Evolutionary conservation across 2,888 invertebrate genomes (phyloP), one percentile per base, ranked within the genome.

Genomic region (Nemotelus pantherinus): DNA sequence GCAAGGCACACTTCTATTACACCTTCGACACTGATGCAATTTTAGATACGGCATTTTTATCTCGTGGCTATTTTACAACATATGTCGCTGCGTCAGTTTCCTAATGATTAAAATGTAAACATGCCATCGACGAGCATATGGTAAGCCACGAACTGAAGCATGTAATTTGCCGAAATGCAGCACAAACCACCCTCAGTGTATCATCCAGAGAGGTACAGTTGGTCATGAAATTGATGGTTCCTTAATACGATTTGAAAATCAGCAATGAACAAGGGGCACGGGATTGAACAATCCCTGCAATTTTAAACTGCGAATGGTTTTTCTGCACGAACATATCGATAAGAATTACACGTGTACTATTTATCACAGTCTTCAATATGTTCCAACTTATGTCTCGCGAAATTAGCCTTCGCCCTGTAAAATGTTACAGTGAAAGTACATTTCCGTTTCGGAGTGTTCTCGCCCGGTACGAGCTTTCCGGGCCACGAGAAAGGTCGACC

Each of bases 51-150:
- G 53, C 10, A 45, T 10, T 55, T n/a, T 63, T 48, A 55, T 76
- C 53, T 76, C 65, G 53, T 43, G 55, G 53, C 64, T 65, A 64
- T 76, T 65, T 65, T 55, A 64, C 55, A 65, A 76, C 76, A 76
- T 76, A 76, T 76, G 76, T 76, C 65, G 53, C 65, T 76, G 44
- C 76, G 47, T 47, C 65, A 64, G 43, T 41, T 55, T 57, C 3
- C 55, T 48, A 75, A 76, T 76, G 53, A 76, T 76, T 76, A 76
- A 76, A 76, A 76, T 76, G 76, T 76, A 76, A 76, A 76, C 76
- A 76, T 44, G 65, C 58, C 48, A 47, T 45, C 58, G 47, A 48
- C n/a, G 65, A 76, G 45, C 76, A 76, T 76, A 76, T 76, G 76
- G 76, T 55, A 55, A 65, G 76, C 65, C 76, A 65, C 55, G 50